Conservation (phyloP, 37 sponge, comb jelly and placozoan species). For the Amphimedon queenslandica region DNA sequence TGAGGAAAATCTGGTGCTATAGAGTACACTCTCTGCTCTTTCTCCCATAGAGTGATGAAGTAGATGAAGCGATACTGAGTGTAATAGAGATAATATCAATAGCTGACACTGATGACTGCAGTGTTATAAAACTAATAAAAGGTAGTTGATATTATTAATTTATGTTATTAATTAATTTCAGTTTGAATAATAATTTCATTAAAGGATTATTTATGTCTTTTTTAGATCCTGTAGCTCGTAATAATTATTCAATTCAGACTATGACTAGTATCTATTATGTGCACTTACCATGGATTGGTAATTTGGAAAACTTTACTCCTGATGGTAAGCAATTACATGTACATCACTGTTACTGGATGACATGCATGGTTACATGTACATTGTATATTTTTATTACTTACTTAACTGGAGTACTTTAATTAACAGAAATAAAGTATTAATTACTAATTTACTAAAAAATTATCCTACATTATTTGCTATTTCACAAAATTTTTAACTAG, state of each 20-base stretch:
- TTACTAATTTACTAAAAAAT: too few species aligned
- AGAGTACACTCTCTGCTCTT: too few species aligned
- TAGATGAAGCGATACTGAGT: constrained; percentile 1
- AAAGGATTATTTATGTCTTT: neutral
- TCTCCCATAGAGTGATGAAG: constrained; percentile 6
- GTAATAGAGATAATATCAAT: neutral
- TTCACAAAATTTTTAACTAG: too few species aligned
- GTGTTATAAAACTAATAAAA: neutral
- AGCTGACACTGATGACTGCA: neutral
- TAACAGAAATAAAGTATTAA: too few species aligned
- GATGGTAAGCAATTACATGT: constrained; percentile 27
- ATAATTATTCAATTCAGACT: constrained; percentile 31
- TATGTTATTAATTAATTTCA: too few species aligned
- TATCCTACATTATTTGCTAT: too few species aligned
- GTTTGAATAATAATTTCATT: neutral
- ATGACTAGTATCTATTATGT: constrained; percentile 21
- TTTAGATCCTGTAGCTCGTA: constrained; percentile 27
- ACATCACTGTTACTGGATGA: too few species aligned
- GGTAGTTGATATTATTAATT: neutral
- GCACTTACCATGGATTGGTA: constrained; percentile 33
- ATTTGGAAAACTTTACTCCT: constrained; percentile 19
- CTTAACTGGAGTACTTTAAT: neutral
- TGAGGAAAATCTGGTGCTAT: too few species aligned
- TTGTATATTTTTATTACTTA: neutral
- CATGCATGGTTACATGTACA: neutral